phyloP scores from a whole-genome alignment of 2,888 invertebrate species.

The Pristionchus entomophagus region DNA sequence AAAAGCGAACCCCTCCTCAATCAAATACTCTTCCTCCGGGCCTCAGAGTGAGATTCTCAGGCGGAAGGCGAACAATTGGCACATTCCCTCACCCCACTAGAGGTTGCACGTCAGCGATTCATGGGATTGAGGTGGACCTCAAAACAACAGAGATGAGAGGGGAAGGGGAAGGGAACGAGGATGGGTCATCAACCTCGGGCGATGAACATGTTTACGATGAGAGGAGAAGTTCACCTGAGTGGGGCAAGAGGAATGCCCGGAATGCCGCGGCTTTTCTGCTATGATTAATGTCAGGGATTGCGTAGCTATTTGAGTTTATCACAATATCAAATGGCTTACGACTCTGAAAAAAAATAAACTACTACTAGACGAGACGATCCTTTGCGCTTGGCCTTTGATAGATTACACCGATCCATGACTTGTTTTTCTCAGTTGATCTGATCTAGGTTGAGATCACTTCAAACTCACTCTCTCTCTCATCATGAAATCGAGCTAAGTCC shows the following conservation, averaged over 20 bases:
- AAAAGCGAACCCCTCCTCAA: constrained; percentile 36
- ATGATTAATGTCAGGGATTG: not conserved
- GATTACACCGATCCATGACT: not conserved
- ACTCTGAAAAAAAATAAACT: no score
- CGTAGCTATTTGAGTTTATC: not conserved
- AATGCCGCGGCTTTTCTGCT: not conserved
- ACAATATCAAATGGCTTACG: not conserved
- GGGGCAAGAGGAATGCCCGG: not conserved
- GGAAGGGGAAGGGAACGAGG: not conserved
- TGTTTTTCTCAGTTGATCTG: not conserved
- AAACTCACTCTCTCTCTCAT: not conserved
- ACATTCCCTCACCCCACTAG: constrained; percentile 33
- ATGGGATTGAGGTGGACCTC: not conserved
- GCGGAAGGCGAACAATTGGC: constrained; percentile 2
- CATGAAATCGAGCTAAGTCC: not conserved
- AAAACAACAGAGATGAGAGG: not conserved
- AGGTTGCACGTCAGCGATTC: not conserved
- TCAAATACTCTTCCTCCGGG: constrained; percentile 18
- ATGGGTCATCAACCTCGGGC: no score
- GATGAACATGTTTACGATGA: not conserved
- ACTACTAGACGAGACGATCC: no score
- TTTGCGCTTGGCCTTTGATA: no score
- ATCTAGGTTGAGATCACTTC: not conserved
- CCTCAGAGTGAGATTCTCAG: not conserved
- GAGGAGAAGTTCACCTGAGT: not conserved